Conservation (phyloP, 2,888 invertebrate genomes). For the Drosophila buzzatii region DNA sequence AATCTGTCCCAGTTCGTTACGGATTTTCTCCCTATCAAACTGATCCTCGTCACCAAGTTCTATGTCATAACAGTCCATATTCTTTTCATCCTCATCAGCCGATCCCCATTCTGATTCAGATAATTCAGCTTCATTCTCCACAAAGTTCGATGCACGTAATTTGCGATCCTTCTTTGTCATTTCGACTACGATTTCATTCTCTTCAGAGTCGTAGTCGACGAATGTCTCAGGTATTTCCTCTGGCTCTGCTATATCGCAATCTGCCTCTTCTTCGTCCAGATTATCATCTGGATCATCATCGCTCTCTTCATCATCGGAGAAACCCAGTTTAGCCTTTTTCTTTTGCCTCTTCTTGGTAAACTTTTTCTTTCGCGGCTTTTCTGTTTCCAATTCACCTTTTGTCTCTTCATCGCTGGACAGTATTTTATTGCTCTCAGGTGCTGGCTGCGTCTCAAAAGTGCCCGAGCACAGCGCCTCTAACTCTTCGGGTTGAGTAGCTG, state of each 20-base stretch:
- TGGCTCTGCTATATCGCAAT: slow-evolving; percentile 80
- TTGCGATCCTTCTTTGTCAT: slow-evolving; percentile 82
- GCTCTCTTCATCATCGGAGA: slow-evolving; percentile 83
- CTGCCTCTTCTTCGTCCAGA: slow-evolving; percentile 55
- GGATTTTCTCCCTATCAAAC: slow-evolving; percentile 92
- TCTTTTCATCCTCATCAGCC: slow-evolving; percentile 94
- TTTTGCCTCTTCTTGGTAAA: slow-evolving; percentile 79
- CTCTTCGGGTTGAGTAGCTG: slow-evolving; percentile 84
- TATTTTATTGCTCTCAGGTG: slow-evolving; percentile 82
- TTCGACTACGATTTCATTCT: slow-evolving; percentile 89
- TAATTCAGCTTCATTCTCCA: slow-evolving; percentile 96
- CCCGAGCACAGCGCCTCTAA: slow-evolving; percentile 88
- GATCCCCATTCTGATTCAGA: slow-evolving; percentile 96
- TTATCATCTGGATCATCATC: slow-evolving; percentile 60
- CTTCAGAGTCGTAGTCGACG: slow-evolving; percentile 93
- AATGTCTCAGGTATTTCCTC: slow-evolving; percentile 85
- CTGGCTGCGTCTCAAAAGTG: slow-evolving; percentile 84
- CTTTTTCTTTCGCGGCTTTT: slow-evolving; percentile 78
- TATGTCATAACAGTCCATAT: slow-evolving; percentile 91
- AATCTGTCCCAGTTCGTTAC: slow-evolving; percentile 92
- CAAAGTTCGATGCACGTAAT: slow-evolving; percentile 89
- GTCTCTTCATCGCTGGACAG: slow-evolving; percentile 86
- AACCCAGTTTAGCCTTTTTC: slow-evolving; percentile 83
- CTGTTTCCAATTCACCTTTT: background rate
- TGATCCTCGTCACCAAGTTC: slow-evolving; percentile 94